Percentiles rank a stretch among this genome's conserved stretches.
phyloP scores from a whole-genome alignment of 2,113 vertebrate species.

The Ceratotherium simum region DNA sequence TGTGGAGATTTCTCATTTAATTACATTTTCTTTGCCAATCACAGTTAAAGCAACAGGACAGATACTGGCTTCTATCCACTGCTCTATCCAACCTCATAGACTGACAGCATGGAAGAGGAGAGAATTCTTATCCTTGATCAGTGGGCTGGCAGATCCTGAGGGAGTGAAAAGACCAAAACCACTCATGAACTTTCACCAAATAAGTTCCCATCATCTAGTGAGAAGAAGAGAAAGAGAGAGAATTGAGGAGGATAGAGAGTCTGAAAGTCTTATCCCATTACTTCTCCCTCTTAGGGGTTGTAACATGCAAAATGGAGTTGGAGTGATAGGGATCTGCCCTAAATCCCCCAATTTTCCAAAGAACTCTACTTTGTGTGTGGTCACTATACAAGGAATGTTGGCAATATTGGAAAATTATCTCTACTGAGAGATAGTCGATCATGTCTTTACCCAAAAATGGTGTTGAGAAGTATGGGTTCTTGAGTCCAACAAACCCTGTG shows the following conservation, averaged over 20 bases:
- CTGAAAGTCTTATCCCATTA: background rate
- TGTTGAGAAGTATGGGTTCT: background rate
- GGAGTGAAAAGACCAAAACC: background rate
- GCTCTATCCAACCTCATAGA: background rate
- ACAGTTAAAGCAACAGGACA: background rate
- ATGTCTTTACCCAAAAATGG: background rate
- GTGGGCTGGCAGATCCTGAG: background rate
- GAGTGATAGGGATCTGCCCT: background rate
- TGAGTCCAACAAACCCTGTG: background rate
- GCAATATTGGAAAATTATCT: background rate
- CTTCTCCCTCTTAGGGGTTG: background rate
- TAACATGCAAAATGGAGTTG: background rate
- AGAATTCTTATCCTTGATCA: background rate
- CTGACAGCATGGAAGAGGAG: background rate
- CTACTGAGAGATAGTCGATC: background rate
- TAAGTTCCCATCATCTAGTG: background rate
- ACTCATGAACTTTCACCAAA: background rate
- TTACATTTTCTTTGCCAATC: background rate
- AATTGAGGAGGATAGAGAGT: background rate
- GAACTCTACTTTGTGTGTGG: background rate
- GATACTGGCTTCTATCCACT: background rate
- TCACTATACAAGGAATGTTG: background rate
- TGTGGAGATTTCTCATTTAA: background rate
- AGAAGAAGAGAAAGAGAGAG: too few species aligned
- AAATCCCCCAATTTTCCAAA: background rate